Evolutionary conservation across 2,888 invertebrate genomes (phyloP).

Genomic region (Nysson spinosus): DNA sequence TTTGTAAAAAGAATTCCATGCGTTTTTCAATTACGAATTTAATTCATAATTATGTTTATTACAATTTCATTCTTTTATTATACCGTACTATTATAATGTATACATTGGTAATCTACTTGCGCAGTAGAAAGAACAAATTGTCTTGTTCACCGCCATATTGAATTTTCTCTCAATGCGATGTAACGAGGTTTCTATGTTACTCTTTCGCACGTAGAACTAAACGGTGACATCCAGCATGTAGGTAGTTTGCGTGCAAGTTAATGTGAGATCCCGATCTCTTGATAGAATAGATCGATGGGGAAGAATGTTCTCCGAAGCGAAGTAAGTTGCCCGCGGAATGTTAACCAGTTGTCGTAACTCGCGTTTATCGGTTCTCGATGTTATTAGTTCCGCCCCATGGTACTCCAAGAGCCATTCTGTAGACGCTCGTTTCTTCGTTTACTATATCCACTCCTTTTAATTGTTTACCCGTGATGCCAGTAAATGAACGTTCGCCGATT

Average conservation of each 20-base stretch:
- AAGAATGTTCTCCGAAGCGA: slow-evolving; percentile 43
- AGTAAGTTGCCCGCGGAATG: slow-evolving; percentile 50
- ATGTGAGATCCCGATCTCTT: slow-evolving; percentile 41
- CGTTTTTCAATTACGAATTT: too few relatives aligned
- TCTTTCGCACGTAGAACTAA: slow-evolving; percentile 34
- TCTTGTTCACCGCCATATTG: too few relatives aligned
- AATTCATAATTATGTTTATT: too few relatives aligned
- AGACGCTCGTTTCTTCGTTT: slow-evolving; percentile 38
- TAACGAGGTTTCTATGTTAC: slow-evolving; percentile 20
- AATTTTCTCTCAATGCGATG: too few relatives aligned
- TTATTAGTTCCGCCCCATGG: slow-evolving; percentile 54
- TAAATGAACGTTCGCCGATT: slow-evolving; percentile 34
- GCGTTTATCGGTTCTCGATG: slow-evolving; percentile 55
- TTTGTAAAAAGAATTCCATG: not conserved
- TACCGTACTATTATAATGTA: too few relatives aligned
- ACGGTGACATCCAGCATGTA: slow-evolving; percentile 48
- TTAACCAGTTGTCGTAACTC: slow-evolving; percentile 61
- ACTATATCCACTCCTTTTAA: slow-evolving; percentile 42
- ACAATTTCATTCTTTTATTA: too few relatives aligned
- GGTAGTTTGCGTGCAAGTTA: slow-evolving; percentile 47
- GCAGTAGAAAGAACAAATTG: too few relatives aligned
- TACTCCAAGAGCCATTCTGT: slow-evolving; percentile 39
- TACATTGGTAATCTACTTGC: too few relatives aligned
- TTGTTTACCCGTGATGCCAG: slow-evolving; percentile 40
- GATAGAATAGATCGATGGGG: slow-evolving; percentile 48